phyloP scores from a whole-genome alignment of 2,797 vertebrate species.

The Thunnus albacares region DNA sequence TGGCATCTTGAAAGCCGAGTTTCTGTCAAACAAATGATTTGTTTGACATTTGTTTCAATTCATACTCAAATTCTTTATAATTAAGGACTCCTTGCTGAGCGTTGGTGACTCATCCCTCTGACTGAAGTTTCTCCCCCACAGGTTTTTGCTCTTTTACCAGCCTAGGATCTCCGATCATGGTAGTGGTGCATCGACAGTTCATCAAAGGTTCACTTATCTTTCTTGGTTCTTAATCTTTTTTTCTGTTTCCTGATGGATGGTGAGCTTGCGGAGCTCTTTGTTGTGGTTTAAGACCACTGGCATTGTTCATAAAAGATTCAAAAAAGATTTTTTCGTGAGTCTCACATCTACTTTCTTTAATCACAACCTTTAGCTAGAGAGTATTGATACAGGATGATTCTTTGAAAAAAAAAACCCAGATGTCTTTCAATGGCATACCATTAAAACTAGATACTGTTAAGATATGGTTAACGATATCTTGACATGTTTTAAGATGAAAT shows the following conservation, averaged over 20 bases:
- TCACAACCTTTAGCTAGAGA: no score
- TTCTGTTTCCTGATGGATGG: not conserved
- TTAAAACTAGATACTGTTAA: no score
- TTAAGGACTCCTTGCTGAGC: slow-evolving; percentile 31
- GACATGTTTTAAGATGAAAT: no score
- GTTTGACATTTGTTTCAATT: slow-evolving; percentile 53
- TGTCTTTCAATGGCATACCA: no score
- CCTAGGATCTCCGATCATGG: not conserved
- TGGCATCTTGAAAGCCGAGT: slow-evolving; percentile 44
- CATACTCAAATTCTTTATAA: slow-evolving; percentile 45
- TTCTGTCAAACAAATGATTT: slow-evolving; percentile 51
- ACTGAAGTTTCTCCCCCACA: slow-evolving; percentile 2
- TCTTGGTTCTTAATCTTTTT: not conserved
- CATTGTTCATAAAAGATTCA: not conserved
- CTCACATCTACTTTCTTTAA: no score
- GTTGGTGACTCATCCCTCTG: slow-evolving; percentile 52
- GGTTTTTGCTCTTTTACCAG: not conserved
- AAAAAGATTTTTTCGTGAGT: not conserved
- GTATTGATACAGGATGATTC: no score
- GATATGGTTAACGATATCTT: no score
- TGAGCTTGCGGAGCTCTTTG: not conserved
- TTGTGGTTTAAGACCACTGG: not conserved
- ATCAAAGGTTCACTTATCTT: slow-evolving; percentile 24
- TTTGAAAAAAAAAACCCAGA: no score
- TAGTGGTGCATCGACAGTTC: not conserved